Evolutionary conservation across 2,888 invertebrate species (phyloP), one percentile per base, ranked within the genome.

Genomic region (Idaea straminata): DNA sequence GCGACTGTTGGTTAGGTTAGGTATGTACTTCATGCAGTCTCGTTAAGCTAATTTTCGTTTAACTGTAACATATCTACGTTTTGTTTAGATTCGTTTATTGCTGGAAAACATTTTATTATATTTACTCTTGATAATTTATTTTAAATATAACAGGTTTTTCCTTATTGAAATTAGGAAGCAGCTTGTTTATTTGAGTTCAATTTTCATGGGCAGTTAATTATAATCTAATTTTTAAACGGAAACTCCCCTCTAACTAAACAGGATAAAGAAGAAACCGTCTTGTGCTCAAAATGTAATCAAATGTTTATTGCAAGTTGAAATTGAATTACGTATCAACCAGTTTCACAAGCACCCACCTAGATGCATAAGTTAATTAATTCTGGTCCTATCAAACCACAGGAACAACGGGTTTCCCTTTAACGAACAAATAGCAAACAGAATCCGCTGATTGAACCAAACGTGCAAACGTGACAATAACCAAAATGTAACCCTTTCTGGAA

Each of bases 1-100:
- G 64, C 62, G 61, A 4, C 10, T 59, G 16, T 59, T 59, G 47
- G 47, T 47, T 47, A 38, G 13, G 13, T n/a, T 57, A 58, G 7
- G 6, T 25, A 34, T 59, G 15, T 3, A 25, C 34, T 59, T 34
- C 13, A 59, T 59, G 59, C 59, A 59, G 10, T 59, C 34, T 34
- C 16, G 47, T 47, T 6, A 47, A 13, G 47, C 47, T 47, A 47
- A 47, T 47, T 47, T 47, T 47, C 13, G 0, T 10, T 47, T 13
- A 6, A 47, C 47, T 47, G 47, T 10, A 7, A 47, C 47, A 4
- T 7, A 36, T 4, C 36, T 36, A 36, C 6, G 36, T 36, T 10
- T 36, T 10, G 36, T 36, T 5, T 36, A 5, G 3, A 36, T 36
- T 36, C 36, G 13, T 47, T 47, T 4, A 47, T 4, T 13, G 47